Evolutionary conservation across 1,140 invertebrate genomes (phyloP).

Genomic region (Anagrus nilaparvatae): DNA sequence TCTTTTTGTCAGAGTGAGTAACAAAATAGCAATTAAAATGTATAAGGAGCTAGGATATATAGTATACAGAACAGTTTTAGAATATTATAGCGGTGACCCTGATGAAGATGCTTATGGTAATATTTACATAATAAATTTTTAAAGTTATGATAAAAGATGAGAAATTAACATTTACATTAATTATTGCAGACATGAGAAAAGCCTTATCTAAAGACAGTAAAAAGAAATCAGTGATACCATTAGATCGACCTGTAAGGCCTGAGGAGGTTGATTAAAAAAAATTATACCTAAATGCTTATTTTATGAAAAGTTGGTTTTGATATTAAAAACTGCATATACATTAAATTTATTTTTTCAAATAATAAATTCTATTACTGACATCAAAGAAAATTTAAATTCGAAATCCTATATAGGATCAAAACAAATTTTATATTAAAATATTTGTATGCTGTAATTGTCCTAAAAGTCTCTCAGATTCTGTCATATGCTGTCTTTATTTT

Average conservation of each 20-base stretch:
- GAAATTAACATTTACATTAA: conserved; percentile 1
- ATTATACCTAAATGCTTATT: conserved; percentile 1
- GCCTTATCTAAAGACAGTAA: conserved; percentile 85
- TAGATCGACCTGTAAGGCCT: conserved; percentile 85
- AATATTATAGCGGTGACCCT: conserved; percentile 94
- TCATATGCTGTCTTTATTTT: too few relatives aligned
- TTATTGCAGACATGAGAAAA: conserved; percentile 89
- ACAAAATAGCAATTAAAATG: conserved; percentile 95
- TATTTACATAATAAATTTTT: conserved; percentile 9
- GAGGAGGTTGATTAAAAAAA: conserved; percentile 81
- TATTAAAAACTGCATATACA: too few relatives aligned
- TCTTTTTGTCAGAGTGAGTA: conserved; percentile 95
- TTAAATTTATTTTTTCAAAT: too few relatives aligned
- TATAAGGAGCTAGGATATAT: conserved; percentile 95
- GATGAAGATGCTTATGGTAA: conserved; percentile 98
- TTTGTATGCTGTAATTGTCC: too few relatives aligned
- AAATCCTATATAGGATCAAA: too few relatives aligned
- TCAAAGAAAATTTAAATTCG: too few relatives aligned
- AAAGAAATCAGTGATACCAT: conserved; percentile 88
- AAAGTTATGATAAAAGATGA: conserved; percentile 9
- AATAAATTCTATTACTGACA: too few relatives aligned
- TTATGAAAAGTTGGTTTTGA: too few relatives aligned
- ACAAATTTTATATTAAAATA: too few relatives aligned
- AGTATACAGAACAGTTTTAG: conserved; percentile 89
- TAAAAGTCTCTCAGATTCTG: too few relatives aligned